A percentile compares a stretch with the other conserved stretches of the same genome.
Evolutionary conservation across 2,797 vertebrate genomes (phyloP).

Genomic region (Cossypha polioptera): DNA sequence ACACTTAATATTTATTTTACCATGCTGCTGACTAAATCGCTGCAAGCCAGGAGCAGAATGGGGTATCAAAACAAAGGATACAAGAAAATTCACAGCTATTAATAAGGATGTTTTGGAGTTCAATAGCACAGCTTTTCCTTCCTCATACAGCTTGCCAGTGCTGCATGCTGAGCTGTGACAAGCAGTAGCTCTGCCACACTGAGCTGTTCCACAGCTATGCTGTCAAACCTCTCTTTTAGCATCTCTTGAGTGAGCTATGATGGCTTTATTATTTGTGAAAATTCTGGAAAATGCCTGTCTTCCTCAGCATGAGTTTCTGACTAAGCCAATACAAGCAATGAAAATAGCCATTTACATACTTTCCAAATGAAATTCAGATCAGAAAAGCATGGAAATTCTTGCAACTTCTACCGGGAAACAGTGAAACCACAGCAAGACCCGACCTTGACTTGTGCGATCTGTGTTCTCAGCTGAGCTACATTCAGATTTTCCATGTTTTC

Average conservation of each 20-base stretch:
- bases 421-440: slow-evolving; percentile 34
- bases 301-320: slow-evolving; percentile 16
- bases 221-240: neutral
- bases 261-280: neutral
- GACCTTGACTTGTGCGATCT: slow-evolving; percentile 1
- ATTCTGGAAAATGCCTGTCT: neutral
- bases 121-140: neutral
- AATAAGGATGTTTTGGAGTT: neutral
- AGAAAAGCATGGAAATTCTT: slow-evolving; percentile 55
- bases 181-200: neutral
- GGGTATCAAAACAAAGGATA: neutral
- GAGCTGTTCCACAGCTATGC: neutral
- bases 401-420: slow-evolving; percentile 7
- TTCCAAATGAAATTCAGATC: slow-evolving; percentile 56
- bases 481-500: slow-evolving; percentile 30
- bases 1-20: neutral
- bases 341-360: slow-evolving; percentile 53
- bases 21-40: accelerated
- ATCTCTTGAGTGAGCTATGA: neutral
- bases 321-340: neutral
- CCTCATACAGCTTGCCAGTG: neutral
- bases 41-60: neutral
- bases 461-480: slow-evolving; percentile 24
- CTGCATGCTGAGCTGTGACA: neutral
- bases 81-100: neutral